Base-by-base conservation (phyloP, 2,888 invertebrate genomes). In the Vanessa cardui region DNA sequence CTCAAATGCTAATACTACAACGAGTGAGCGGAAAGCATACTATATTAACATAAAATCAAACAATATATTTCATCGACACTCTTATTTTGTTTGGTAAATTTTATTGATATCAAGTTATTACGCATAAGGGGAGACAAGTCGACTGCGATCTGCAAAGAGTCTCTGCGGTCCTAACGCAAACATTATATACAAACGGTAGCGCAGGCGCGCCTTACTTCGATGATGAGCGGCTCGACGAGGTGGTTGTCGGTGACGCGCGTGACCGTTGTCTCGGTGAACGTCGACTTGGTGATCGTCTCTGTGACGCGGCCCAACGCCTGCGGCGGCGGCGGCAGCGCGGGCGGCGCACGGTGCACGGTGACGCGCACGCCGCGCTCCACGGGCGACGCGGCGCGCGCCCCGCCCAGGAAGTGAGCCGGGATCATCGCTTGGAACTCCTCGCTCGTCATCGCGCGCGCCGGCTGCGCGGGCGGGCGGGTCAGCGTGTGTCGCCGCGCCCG, bases 351-450 rank as follows among this genome's bases (percentile, higher is more conserved):
- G 75, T 97, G 97, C 80, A 98, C 97, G 72, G 97, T 96, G 77
- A 97, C 97, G 76, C 76, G 77, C 66, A 76, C 78, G 67, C 94
- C 94, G 73, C 86, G 83, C 72, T 69, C 70, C 78, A 74, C 70
- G 77, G 75, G 81, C 79, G 84, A 80, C 78, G 81, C 86, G 83
- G 83, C 74, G 74, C 83, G 69, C 69, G 56, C 86, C 86, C 88
- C 89, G 76, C 88, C 89, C 77, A 97, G 95, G 95, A 97, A 98
- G 93, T 97, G 97, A 85, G 97, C 96, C 82, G 98, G 97, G 83
- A 97, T 97, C 97, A 98, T 97, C 93, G 97, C 97, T 95, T 97
- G 97, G 95, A 97, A 98, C 94, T 98, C 97, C 94, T 97, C 97
- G 94, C 96, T 97, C 93, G 97, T 97, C 94, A 97, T 95, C 88